A percentile compares a stretch with the other conserved stretches of the same genome.
These are phyloP conservation scores for Psephotus haematonotus DNA, from an alignment of 2,113 vertebrate species.

Conservation along the genomic window DNA sequence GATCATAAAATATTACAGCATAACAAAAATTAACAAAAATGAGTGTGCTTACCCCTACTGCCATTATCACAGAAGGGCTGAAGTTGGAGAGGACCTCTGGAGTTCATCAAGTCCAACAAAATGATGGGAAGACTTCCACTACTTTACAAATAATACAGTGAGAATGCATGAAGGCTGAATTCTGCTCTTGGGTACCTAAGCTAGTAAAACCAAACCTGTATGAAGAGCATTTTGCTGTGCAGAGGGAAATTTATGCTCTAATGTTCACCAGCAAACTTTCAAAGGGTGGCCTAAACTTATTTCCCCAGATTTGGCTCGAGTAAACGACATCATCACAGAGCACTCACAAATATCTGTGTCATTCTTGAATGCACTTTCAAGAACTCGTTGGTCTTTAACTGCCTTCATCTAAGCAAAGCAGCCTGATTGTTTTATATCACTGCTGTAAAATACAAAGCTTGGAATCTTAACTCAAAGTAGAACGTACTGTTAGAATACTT, in stretches of 20 bases:
- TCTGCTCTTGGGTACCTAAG: background rate
- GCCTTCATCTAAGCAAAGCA: background rate
- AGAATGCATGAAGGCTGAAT: background rate
- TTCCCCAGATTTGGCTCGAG: background rate
- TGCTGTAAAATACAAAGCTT: background rate
- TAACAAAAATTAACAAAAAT: background rate
- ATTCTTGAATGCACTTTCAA: background rate
- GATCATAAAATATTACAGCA: background rate
- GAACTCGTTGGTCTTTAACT: background rate
- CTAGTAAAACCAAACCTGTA: background rate
- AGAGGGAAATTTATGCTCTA: background rate
- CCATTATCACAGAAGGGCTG: background rate
- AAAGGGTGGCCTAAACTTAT: background rate
- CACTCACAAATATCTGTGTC: background rate
- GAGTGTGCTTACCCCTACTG: background rate
- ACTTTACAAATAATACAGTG: background rate
- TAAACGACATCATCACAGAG: background rate
- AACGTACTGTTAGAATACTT: background rate
- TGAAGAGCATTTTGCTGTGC: background rate
- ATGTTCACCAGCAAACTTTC: background rate
- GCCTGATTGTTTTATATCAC: background rate
- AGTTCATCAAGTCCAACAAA: background rate
- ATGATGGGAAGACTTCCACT: background rate
- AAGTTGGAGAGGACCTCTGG: background rate
- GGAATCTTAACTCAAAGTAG: background rate